A percentile compares a stretch with the other conserved stretches of the same genome.
phyloP scores from a whole-genome alignment of 2,113 vertebrate species.

The Potamarius usumacintae region DNA sequence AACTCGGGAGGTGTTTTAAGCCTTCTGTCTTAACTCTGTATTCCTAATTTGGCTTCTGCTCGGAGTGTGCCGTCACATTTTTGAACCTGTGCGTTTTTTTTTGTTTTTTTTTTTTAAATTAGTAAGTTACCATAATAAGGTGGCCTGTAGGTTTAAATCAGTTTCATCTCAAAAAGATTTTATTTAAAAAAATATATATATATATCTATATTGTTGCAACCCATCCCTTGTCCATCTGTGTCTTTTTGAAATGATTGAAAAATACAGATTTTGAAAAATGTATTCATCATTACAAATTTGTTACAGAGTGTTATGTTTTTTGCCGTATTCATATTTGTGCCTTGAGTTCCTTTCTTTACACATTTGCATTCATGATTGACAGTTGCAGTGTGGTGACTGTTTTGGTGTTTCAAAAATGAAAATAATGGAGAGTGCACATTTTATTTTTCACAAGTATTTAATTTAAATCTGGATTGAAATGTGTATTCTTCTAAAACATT shows the following conservation, averaged over 20 bases:
- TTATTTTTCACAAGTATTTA: constrained; percentile 33
- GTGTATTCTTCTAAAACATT: neutral
- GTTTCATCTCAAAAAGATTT: neutral
- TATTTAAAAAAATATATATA: neutral
- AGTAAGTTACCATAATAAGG: neutral
- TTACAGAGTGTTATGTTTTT: constrained; percentile 61
- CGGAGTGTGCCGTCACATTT: neutral
- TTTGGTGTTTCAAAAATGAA: constrained; percentile 47
- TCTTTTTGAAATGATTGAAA: constrained; percentile 28
- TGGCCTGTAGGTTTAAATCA: constrained; percentile 31
- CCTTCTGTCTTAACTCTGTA: neutral
- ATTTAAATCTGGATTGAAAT: constrained; percentile 30
- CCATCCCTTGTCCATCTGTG: constrained; percentile 5
- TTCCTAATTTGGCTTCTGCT: neutral
- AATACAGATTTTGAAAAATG: neutral
- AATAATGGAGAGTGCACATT: constrained; percentile 44
- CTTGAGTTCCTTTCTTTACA: constrained; percentile 60
- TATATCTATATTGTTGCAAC: neutral
- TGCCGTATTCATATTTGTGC: constrained; percentile 75
- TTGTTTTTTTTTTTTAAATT: neutral
- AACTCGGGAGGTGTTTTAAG: neutral
- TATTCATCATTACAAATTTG: constrained; percentile 55
- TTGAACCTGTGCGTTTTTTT: constrained; percentile 2
- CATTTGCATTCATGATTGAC: constrained; percentile 55
- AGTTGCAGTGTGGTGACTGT: constrained; percentile 57